A percentile compares a stretch with the other conserved stretches of the same genome.
Evolutionary conservation across 2,888 invertebrate genomes (phyloP).

Genomic region (Drosophila atroscutellata): DNA sequence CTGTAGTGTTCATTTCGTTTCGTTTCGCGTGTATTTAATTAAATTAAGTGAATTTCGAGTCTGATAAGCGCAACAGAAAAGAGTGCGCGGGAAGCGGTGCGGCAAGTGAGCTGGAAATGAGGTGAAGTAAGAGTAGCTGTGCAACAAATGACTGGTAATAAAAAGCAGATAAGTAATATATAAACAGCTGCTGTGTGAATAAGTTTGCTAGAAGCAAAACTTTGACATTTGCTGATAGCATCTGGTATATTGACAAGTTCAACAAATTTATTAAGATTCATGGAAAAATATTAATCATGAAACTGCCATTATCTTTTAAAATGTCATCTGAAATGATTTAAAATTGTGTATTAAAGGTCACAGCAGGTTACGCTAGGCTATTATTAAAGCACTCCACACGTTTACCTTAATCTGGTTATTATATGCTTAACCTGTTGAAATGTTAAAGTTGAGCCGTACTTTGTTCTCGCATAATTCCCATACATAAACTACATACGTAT

Average conservation of each 20-base stretch:
- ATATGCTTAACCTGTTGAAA: neutral
- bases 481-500: neutral
- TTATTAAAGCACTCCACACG: neutral
- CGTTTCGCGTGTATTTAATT: slow-evolving; percentile 62
- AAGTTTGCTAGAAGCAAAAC: neutral
- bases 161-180: neutral
- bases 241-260: neutral
- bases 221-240: neutral
- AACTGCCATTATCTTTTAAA: neutral
- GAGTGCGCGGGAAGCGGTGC: slow-evolving; percentile 1
- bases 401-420: neutral
- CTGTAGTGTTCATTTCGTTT: slow-evolving; percentile 25
- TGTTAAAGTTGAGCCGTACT: neutral
- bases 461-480: neutral
- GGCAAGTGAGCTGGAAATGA: neutral
- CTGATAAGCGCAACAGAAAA: slow-evolving; percentile 60
- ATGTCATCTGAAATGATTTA: neutral
- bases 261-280: neutral
- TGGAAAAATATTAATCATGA: neutral
- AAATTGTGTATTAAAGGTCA: neutral
- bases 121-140: neutral
- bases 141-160: neutral
- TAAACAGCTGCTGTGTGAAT: neutral
- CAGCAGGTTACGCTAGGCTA: no score
- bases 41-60: slow-evolving; percentile 73